These are phyloP conservation scores for Cavia aperea DNA, from an alignment of 2,113 vertebrate species.

Conservation along the genomic window DNA sequence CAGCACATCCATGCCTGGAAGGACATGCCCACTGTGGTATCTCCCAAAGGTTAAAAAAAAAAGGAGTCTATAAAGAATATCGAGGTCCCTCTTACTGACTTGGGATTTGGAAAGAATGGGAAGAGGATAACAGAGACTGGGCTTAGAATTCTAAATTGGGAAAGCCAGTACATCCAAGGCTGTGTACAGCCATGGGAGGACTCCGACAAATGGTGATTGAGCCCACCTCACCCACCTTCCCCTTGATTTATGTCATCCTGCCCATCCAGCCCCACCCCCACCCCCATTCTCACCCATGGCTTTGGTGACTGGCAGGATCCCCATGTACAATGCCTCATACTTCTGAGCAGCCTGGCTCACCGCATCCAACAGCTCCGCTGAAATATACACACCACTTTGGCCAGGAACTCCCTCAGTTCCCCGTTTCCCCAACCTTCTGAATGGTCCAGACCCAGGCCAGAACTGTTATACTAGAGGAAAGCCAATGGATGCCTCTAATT, in stretches of 20 bases:
- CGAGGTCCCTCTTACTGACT: constrained; percentile 30
- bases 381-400: constrained; percentile 45
- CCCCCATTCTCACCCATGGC: constrained; percentile 86
- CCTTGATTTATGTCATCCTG: background rate
- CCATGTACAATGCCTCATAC: constrained; percentile 89
- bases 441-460: background rate
- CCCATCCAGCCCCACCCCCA: background rate
- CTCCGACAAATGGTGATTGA: background rate
- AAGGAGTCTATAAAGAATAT: background rate
- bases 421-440: background rate
- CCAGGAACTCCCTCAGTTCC: background rate
- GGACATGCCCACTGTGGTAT: background rate
- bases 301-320: constrained; percentile 87
- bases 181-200: background rate
- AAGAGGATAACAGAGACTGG: background rate
- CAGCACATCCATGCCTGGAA: constrained; percentile 91
- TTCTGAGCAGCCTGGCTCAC: constrained; percentile 86
- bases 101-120: constrained; percentile 32
- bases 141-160: background rate
- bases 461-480: background rate
- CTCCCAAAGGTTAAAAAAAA: background rate
- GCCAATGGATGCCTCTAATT: background rate
- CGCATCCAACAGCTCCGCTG: constrained; percentile 87
- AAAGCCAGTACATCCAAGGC: background rate
- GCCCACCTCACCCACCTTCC: background rate